A percentile compares a stretch with the other conserved stretches of the same genome.
These are phyloP conservation scores for Leucophenga maculata DNA, from an alignment of 2,888 invertebrate genomes.

Conservation along the genomic window DNA sequence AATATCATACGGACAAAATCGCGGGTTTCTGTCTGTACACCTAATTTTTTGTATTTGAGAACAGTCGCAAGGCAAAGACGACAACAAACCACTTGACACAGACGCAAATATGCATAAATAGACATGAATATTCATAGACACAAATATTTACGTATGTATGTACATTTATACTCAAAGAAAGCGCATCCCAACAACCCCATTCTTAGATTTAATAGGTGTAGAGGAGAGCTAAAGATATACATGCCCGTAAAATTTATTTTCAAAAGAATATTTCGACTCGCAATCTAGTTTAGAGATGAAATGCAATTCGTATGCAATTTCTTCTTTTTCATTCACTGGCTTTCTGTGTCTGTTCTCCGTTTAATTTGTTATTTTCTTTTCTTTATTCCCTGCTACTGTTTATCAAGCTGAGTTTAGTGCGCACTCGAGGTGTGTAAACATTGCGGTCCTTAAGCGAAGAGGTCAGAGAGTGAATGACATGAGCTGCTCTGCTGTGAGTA, in stretches of 20 bases:
- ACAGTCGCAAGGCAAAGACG: slow-evolving; percentile 35
- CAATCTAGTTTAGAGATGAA: slow-evolving; percentile 64
- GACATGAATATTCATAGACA: slow-evolving; percentile 57
- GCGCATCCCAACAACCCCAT: slow-evolving; percentile 21
- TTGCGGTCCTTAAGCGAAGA: background rate
- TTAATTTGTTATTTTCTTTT: slow-evolving; percentile 12
- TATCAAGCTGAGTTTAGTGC: slow-evolving; percentile 3
- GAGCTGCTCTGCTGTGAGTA: background rate
- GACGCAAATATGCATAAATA: slow-evolving; percentile 62
- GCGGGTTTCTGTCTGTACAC: too few relatives aligned
- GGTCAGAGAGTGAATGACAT: background rate
- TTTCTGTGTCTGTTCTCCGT: slow-evolving; percentile 52
- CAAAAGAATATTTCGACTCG: slow-evolving; percentile 52
- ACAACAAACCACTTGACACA: slow-evolving; percentile 57
- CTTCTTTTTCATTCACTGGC: slow-evolving; percentile 31
- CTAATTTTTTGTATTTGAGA: too few relatives aligned
- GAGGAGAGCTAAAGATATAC: too few relatives aligned
- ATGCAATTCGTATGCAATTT: slow-evolving; percentile 67
- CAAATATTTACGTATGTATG: slow-evolving; percentile 4
- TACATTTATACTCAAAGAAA: slow-evolving; percentile 22
- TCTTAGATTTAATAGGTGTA: too few relatives aligned
- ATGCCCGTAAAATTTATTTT: too few relatives aligned
- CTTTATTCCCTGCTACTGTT: background rate
- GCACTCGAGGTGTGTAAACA: slow-evolving; percentile 3
- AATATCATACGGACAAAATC: too few relatives aligned